Evolutionary conservation across 2,797 vertebrate genomes (phyloP), one percentile per base, ranked within the genome.

Genomic region (Spheniscus humboldti): DNA sequence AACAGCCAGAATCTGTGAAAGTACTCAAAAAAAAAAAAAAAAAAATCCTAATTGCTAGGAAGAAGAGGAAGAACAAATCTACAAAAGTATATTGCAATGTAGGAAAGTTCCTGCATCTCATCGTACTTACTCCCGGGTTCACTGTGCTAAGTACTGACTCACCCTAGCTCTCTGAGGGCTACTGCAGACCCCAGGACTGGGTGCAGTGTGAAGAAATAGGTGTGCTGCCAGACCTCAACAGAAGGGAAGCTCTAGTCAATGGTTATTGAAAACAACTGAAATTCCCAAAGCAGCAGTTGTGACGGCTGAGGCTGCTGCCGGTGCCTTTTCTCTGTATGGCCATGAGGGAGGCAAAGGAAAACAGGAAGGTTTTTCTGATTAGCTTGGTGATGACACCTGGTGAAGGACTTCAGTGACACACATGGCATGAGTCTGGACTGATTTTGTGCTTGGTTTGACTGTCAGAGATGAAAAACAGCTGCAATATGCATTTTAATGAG

Each of bases 41-140:
- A 39, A 35, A 24, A 37, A 5, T 9, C n/a, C 24, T n/a, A 52
- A 33, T 35, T 77, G 5, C 31, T 19, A 3, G 7, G 19, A 91
- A 55, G 19, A 78, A 86, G 10, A 53, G 11, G 5, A 75, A 76
- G 23, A 73, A 13, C 14, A 74, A 80, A 55, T 19, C 28, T 53
- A 5, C 5, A 60, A 10, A 79, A n/a, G 0, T 3, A 9, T 8
- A 45, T 8, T 22, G 4, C 18, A 33, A 6, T 0, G 1, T 11
- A 37, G 13, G 15, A 48, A 78, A 41, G 12, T 5, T 71, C 16
- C 48, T n/a, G 6, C 12, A 6, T 13, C 9, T 28, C 63, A 25
- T 10, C 25, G 2, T 2, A 17, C 8, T 41, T 3, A 2, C 11
- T 28, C 24, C 28, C 20, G 3, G 0, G 0, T 30, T 86, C 2